Evolutionary conservation across 2,888 invertebrate species (phyloP).

Genomic region (Eucriotettix oculatus): DNA sequence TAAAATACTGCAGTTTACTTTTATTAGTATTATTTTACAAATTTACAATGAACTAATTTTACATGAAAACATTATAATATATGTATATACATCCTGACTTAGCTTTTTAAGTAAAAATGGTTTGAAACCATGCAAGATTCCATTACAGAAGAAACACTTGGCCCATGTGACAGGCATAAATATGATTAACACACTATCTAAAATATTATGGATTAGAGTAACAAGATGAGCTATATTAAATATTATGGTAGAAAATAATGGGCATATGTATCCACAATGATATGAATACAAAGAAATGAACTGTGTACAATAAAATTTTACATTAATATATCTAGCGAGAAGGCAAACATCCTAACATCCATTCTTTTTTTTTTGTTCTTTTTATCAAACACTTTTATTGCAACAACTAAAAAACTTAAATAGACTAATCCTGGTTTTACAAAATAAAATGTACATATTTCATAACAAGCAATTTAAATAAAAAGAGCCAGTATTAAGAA

Average conservation of each 20-base stretch:
- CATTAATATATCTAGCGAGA: not conserved
- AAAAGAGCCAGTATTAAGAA: no score
- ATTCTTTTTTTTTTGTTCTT: not conserved
- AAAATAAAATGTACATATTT: no score
- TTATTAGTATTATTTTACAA: not conserved
- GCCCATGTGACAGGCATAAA: not conserved
- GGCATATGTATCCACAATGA: not conserved
- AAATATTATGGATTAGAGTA: not conserved
- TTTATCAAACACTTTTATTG: not conserved
- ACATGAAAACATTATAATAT: not conserved
- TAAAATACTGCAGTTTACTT: no score
- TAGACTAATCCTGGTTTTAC: no score
- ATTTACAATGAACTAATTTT: not conserved
- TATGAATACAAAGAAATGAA: not conserved
- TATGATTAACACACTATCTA: not conserved
- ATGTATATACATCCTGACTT: slow-evolving; percentile 11
- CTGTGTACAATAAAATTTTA: no score
- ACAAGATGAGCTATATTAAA: not conserved
- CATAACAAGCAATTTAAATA: no score
- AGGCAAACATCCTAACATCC: not conserved
- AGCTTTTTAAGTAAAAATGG: slow-evolving; percentile 8
- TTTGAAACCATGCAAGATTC: slow-evolving; percentile 13
- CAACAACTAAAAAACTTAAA: not conserved
- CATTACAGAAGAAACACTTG: slow-evolving; percentile 4
- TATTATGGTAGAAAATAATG: not conserved